Base-by-base conservation (phyloP, 2,888 invertebrate genomes). In the Apocheima hispidaria region DNA sequence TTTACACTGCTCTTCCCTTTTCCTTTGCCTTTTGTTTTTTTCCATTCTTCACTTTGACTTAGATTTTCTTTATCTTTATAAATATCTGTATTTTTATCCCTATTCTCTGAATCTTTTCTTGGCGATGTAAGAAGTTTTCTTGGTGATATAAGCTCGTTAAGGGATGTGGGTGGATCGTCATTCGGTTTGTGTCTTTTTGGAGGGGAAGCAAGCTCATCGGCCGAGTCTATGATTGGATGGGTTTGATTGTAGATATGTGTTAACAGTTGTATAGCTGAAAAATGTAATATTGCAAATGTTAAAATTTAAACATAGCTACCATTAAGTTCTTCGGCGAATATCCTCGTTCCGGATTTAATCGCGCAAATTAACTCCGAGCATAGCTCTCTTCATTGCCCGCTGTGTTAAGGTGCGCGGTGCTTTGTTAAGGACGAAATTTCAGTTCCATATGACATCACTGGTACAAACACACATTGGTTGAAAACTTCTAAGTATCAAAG, bases 211-310 rank as follows among this genome's bases (percentile, higher is more conserved):
- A 80, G 75, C 14, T 85, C 82, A 0, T 71, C 66, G 16, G 74
- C 66, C 9, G 75, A 64, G 64, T 90, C 86, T 23, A 95, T 80
- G 14, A 93, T 72, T 14, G 96, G 96, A 90, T 96, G 96, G 0
- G 95, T 95, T 78, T 95, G 93, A 69, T 95, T 94, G 77, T 96
- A 96, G 33, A 96, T 89, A 71, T 95, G 94, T 57, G 95, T 94
- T 41, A 96, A 79, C 48, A 96, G 84, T 83, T 94, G 93, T 30
- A 95, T 88, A 0, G 95, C 96, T 86, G 83, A 33, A 79, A 88
- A 66, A 41, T 30, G 20, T 14, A 9, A 23, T 28, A 16, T 48
- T 9, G 9, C 5, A 28, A 16, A 14, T 18, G 9, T 26, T 28
- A 44, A 2, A 46, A 26, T 10, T 10, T 16, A 0, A 23, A 5